phyloP scores from a whole-genome alignment of 1,140 invertebrate species.

The Aphidius ervi region DNA sequence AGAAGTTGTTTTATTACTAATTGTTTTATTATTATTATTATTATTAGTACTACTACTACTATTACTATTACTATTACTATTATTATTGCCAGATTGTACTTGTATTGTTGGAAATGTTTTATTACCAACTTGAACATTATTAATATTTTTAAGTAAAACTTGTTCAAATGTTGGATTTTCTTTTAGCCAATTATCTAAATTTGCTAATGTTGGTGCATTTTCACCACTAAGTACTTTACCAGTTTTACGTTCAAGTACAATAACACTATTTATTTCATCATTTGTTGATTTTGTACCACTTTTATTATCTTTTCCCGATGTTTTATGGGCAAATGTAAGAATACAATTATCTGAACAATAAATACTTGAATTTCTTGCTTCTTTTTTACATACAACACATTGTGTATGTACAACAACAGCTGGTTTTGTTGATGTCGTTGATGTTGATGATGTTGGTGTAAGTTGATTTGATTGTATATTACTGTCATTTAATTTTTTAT shows the following conservation, averaged over 20 bases:
- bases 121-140: conserved; percentile 48
- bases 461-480: too few relatives aligned
- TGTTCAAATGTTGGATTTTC: conserved; percentile 84
- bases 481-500: too few relatives aligned
- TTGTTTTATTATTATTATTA: not conserved
- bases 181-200: conserved; percentile 77
- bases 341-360: conserved; percentile 89
- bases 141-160: conserved; percentile 60
- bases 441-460: not conserved
- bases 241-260: conserved; percentile 75
- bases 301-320: conserved; percentile 55
- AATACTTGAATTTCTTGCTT: conserved; percentile 65
- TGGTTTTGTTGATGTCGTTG: not conserved
- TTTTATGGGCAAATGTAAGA: conserved; percentile 75
- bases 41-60: too few relatives aligned
- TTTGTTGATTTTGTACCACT: conserved; percentile 32
- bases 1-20: conserved; percentile 25
- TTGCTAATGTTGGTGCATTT: conserved; percentile 72
- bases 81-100: conserved; percentile 25
- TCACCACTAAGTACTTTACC: conserved; percentile 68
- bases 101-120: conserved; percentile 42
- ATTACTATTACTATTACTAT: too few relatives aligned
- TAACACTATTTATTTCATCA: conserved; percentile 56
- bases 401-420: conserved; percentile 44
- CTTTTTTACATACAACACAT: conserved; percentile 73